Conservation (phyloP, 1,140 invertebrate genomes). For the Ceratosolen solmsi region DNA sequence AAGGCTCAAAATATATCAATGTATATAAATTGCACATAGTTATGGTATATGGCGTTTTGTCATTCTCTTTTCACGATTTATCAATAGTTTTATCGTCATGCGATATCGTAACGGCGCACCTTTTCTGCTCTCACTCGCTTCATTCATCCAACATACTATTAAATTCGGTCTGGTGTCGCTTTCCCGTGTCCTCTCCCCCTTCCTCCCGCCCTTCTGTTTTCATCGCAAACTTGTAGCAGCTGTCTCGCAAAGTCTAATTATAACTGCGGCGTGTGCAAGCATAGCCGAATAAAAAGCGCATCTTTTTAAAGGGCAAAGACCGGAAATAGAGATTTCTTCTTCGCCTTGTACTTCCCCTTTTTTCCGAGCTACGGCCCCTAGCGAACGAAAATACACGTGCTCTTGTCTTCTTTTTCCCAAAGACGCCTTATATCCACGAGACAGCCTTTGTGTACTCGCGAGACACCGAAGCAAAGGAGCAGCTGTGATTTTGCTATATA, state of each 20-base stretch:
- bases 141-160: too few relatives aligned
- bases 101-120: too few relatives aligned
- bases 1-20: too few relatives aligned
- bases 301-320: constrained; percentile 59
- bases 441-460: background rate
- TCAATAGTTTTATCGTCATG: too few relatives aligned
- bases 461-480: background rate
- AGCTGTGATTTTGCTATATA: background rate
- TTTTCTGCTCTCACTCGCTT: too few relatives aligned
- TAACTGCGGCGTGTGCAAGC: constrained; percentile 25
- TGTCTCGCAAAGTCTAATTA: constrained; percentile 35
- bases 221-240: constrained; percentile 1
- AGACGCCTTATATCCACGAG: background rate
- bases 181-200: too few relatives aligned
- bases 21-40: too few relatives aligned
- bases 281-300: constrained; percentile 52
- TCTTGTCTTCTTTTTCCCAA: background rate
- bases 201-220: background rate
- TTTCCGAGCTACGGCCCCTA: background rate
- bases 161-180: background rate
- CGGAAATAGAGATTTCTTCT: constrained; percentile 67
- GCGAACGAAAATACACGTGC: background rate
- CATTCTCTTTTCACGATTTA: too few relatives aligned
- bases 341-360: constrained; percentile 38
- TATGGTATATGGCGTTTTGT: too few relatives aligned